phyloP scores from a whole-genome alignment of 23 tunicate genomes.

The Ascidia mentula region DNA sequence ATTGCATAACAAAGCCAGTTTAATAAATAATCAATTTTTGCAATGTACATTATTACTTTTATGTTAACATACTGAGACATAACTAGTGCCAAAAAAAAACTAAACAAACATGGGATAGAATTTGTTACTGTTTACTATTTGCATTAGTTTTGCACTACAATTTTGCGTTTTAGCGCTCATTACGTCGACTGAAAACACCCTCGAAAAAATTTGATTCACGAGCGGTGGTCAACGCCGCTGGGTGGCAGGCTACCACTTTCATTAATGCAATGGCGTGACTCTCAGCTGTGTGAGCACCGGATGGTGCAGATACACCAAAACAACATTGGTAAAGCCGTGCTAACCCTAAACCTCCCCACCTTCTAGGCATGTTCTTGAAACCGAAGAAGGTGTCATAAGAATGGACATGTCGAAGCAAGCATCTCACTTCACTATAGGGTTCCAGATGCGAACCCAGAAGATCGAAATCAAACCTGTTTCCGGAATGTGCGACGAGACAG shows the following conservation, averaged over 20 bases:
- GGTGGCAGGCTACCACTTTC: background rate
- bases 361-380: background rate
- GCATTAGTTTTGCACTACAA: no score
- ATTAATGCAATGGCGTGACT: background rate
- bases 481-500: background rate
- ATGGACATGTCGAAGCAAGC: background rate
- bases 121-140: no score
- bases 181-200: no score
- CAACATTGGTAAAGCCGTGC: background rate
- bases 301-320: background rate
- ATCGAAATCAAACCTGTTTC: background rate
- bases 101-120: no score
- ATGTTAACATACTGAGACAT: no score
- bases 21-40: no score
- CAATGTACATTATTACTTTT: no score
- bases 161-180: no score
- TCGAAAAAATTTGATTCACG: no score
- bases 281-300: background rate
- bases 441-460: background rate
- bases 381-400: background rate
- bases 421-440: background rate
- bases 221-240: background rate
- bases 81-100: no score
- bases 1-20: no score
- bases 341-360: background rate